phyloP scores from a whole-genome alignment of 92 coral and sea anemone genomes.

The Umimayanthus chanpuru region DNA sequence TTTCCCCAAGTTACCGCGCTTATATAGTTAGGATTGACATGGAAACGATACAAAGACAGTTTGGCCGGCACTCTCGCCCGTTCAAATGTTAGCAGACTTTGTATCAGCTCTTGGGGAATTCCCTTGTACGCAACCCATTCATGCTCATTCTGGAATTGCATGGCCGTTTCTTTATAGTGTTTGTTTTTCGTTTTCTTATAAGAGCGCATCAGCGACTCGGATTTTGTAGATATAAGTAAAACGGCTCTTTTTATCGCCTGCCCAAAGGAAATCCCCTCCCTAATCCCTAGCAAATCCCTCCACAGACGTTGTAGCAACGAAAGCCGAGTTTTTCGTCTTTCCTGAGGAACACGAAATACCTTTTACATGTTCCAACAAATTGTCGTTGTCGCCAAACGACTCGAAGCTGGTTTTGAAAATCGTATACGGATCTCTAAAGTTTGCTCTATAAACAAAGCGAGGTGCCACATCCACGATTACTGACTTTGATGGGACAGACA shows the following conservation, averaged over 20 bases:
- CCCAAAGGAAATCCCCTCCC: slow-evolving; percentile 5
- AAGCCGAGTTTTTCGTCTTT: background rate
- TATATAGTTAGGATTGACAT: background rate
- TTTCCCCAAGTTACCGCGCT: background rate
- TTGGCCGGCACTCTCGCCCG: background rate
- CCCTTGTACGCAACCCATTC: slow-evolving; percentile 6
- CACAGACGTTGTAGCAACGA: background rate
- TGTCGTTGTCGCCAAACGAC: background rate
- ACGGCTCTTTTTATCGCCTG: background rate
- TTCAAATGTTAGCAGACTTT: background rate
- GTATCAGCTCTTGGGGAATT: background rate
- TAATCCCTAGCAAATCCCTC: background rate
- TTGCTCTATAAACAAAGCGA: slow-evolving; percentile 1
- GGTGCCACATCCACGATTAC: background rate
- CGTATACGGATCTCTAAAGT: background rate
- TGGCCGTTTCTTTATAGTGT: background rate
- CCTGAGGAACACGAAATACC: background rate
- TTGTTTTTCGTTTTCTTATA: background rate
- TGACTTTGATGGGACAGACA: background rate
- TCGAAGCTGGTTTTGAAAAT: background rate
- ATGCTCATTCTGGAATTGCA: background rate
- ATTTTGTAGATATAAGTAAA: background rate
- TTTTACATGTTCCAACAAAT: background rate
- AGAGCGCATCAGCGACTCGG: background rate
- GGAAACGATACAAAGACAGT: background rate